phyloP scores from a whole-genome alignment of 1,140 invertebrate genomes.

The Saccostrea glomerata region DNA sequence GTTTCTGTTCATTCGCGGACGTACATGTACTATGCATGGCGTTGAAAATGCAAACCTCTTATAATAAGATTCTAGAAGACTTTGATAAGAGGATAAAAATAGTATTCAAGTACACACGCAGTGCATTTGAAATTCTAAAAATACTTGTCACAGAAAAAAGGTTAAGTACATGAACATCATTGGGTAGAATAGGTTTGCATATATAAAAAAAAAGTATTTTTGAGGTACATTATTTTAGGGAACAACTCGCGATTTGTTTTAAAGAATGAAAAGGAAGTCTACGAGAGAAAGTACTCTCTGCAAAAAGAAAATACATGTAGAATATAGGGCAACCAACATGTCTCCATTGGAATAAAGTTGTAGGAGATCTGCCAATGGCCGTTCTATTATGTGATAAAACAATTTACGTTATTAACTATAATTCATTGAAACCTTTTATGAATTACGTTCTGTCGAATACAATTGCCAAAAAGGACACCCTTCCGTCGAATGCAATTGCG shows the following conservation, averaged over 20 bases:
- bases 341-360: background rate
- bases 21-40: background rate
- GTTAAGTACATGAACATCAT: no score
- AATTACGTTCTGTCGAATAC: background rate
- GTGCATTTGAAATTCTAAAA: no score
- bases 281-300: background rate
- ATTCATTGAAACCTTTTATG: background rate
- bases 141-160: no score
- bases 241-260: background rate
- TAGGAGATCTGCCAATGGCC: background rate
- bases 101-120: no score
- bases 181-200: no score
- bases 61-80: background rate
- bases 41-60: background rate
- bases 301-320: background rate
- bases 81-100: background rate
- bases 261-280: no score
- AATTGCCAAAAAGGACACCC: background rate
- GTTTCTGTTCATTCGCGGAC: background rate
- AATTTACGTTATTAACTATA: background rate
- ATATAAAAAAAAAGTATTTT: no score
- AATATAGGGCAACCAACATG: background rate
- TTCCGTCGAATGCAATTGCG: background rate
- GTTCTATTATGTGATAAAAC: background rate
- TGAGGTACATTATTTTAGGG: background rate